Base-by-base conservation (phyloP, 2,113 vertebrate genomes). In the Tursiops truncatus region DNA sequence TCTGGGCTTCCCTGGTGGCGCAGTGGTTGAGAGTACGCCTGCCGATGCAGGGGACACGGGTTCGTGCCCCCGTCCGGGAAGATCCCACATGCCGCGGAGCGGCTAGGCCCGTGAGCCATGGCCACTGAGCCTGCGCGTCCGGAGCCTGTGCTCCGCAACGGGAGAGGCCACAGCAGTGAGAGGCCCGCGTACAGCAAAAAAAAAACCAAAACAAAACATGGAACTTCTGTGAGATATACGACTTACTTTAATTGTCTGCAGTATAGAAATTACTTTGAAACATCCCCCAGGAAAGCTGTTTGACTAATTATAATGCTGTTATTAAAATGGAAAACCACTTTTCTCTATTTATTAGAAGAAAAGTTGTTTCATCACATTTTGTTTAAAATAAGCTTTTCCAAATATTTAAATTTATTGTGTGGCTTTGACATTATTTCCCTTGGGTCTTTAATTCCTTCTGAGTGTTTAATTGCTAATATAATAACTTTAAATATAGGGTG, bases 361-460 rank as follows among this genome's bases (percentile, higher is more conserved):
- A 44, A 62, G 47, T 8, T 93, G 33, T 44, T 81, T 92, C 23
- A 23, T 77, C 89, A 38, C 85, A 92, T 63, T 89, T 92, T 70
- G 2, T 14, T 60, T 81, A 94, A 80, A 74, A 93, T 80, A 95
- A 62, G 21, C n/a, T 28, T 81, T 91, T 70, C 1, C 36, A 94
- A 81, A 41, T 77, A 86, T 65, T 92, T 91, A 95, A 65, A 70
- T 26, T 17, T 89, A 58, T 41, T 71, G 6, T 28, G 23, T 36
- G 33, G 50, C 47, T 89, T 86, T 91, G 38, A 86, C 44, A 85
- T 85, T 89, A 82, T 81, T 85, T 93, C 58, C 67, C 17, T 63
- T 36, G 28, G 10, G 50, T 77, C 12, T 95, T 97, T 76, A 92
- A 96, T 85, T 89, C 89, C 36, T 47, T 89, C 41, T 91, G 62